phyloP scores from a whole-genome alignment of 2,113 vertebrate genomes.

The Tachycineta bicolor region DNA sequence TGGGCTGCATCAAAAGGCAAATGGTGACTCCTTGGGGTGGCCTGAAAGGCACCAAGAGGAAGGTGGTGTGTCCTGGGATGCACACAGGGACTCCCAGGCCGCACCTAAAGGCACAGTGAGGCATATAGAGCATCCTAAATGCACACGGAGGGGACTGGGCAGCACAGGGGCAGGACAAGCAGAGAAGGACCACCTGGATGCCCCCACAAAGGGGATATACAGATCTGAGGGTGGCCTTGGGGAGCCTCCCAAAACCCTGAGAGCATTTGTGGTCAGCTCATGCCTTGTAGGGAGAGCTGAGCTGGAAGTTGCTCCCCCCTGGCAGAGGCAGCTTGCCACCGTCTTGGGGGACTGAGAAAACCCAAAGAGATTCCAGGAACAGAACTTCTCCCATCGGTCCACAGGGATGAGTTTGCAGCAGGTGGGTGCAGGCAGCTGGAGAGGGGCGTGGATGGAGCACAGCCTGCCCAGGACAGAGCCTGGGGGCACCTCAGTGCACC shows the following conservation, averaged over 20 bases:
- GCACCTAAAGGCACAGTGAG: not conserved
- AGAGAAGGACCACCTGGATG: not conserved
- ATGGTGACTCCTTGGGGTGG: not conserved
- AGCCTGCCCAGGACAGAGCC: not conserved
- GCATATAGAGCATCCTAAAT: accelerated
- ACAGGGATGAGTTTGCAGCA: not conserved
- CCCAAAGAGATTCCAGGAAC: not conserved
- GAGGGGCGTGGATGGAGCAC: not conserved
- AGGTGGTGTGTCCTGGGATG: not conserved
- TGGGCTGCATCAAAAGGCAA: not conserved
- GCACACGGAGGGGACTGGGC: not conserved
- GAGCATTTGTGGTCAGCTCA: accelerated
- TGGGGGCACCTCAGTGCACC: not conserved
- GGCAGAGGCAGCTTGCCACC: not conserved
- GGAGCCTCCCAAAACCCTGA: not conserved
- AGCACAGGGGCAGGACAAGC: not conserved
- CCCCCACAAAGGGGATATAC: not conserved
- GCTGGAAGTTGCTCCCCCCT: not conserved
- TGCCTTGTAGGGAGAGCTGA: not conserved
- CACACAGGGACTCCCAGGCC: not conserved
- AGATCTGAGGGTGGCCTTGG: not conserved
- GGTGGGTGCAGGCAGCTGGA: not conserved
- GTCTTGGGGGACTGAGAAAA: accelerated
- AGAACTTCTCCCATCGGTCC: not conserved
- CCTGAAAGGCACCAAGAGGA: not conserved